Evolutionary conservation across 2,113 vertebrate species (phyloP), one percentile per base, ranked within the genome.

Genomic region (cattle (Bos taurus)): DNA sequence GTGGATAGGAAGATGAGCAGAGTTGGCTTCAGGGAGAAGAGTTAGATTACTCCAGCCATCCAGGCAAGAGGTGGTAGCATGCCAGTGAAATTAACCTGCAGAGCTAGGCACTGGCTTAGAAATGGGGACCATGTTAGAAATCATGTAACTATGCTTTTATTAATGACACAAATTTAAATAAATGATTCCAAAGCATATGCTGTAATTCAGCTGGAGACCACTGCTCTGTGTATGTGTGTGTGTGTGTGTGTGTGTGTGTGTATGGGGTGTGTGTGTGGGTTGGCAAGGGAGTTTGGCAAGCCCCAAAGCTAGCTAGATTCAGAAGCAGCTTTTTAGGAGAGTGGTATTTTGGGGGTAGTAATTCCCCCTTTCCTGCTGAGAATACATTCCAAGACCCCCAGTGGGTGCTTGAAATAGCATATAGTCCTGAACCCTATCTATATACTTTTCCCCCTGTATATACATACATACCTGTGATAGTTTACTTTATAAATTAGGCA

Each of bases 151-250:
- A 43, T 87, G 6, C 46, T 96, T 92, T 88, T 83, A 48, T 78
- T 93, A 96, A 90, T 92, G 87, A 36, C 1, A 1, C 54, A 82
- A 33, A 56, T 88, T 95, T 95, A 88, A 82, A 52, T 80, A 89
- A 91, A n/a, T 94, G 88, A 81, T 77, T 97, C 82, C 93, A 96
- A 74, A 97, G 46, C 67, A 50, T 94, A 84, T 54, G 71, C 25
- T 85, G 26, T 43, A 26, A 59, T 96, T 93, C 19, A 93, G 9
- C 59, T 89, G 57, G 85, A 94, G 60, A 94, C 77, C 52, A 60
- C 52, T 96, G 64, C 74, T 78, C 23, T 50, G 33, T 81, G 26
- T 64, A 7, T 89, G 36, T n/a, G 93, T 26, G n/a, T 23, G 5
- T 36, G 26, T 36, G 12, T n/a, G n/a, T 52, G 17, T 60, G 16